A percentile compares a stretch with the other conserved stretches of the same genome.
phyloP scores from a whole-genome alignment of 2,797 vertebrate genomes.

The Xenentodon cancila region DNA sequence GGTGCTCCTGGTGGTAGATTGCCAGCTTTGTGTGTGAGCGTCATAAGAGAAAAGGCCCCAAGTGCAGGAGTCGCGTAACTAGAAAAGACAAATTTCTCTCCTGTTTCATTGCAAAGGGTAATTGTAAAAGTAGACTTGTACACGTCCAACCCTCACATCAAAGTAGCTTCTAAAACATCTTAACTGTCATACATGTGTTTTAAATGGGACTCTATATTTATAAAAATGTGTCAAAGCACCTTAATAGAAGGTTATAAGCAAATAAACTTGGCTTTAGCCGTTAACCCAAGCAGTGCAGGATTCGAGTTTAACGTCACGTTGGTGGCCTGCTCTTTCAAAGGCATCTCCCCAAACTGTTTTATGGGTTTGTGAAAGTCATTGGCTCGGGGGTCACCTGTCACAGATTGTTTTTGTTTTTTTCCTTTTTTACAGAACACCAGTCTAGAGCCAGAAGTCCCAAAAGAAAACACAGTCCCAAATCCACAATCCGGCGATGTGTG shows the following conservation, averaged over 20 bases:
- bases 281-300: too few species aligned
- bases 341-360: neutral
- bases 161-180: neutral
- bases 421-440: conserved; percentile 60
- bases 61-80: too few species aligned
- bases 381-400: conserved; percentile 22
- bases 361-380: conserved; percentile 15
- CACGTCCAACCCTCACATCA: neutral
- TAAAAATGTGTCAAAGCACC: too few species aligned
- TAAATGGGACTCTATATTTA: too few species aligned
- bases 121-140: neutral
- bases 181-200: too few species aligned
- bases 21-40: too few species aligned
- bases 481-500: conserved; percentile 25
- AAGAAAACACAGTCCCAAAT: conserved; percentile 33
- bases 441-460: conserved; percentile 45
- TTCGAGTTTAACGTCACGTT: neutral
- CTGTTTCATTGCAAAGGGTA: neutral
- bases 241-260: too few species aligned
- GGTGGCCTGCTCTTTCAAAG: neutral
- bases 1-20: too few species aligned
- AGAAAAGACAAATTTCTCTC: too few species aligned
- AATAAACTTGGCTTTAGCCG: too few species aligned
- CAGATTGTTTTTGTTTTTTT: conserved; percentile 21
- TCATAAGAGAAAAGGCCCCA: too few species aligned